These are phyloP conservation scores for Cephalopachus bancanus DNA, from an alignment of 2,797 vertebrate species.

Conservation along the genomic window DNA sequence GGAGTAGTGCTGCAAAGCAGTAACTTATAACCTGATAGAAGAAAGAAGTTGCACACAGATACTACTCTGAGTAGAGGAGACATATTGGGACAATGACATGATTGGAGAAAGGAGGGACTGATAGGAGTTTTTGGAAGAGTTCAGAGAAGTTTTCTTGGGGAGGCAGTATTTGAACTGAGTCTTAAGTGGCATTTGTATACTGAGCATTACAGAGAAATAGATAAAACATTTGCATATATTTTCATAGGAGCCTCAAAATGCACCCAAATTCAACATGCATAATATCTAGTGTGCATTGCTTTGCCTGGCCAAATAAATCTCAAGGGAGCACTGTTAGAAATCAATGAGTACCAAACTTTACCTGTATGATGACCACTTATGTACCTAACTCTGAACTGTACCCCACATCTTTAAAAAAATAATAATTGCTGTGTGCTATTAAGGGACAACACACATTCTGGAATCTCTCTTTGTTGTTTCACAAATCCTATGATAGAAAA, in stretches of 20 bases:
- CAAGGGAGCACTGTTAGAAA: background rate
- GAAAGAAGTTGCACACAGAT: background rate
- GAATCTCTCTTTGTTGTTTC: conserved; percentile 48
- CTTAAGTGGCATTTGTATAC: background rate
- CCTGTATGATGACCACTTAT: too few species aligned
- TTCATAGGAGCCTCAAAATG: conserved; percentile 16
- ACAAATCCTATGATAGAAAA: conserved; percentile 14
- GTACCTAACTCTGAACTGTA: too few species aligned
- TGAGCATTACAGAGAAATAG: background rate
- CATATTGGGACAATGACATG: background rate
- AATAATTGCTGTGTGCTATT: background rate
- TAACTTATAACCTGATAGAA: background rate
- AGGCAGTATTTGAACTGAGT: background rate
- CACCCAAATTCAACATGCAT: background rate
- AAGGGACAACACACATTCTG: conserved; percentile 35
- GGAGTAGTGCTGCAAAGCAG: background rate
- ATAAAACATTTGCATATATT: background rate
- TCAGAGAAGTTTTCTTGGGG: background rate
- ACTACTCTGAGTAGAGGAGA: background rate
- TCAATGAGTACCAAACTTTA: too few species aligned
- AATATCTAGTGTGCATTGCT: conserved; percentile 15
- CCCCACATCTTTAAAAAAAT: too few species aligned
- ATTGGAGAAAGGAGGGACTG: background rate
- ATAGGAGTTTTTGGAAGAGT: background rate
- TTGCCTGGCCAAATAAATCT: conserved; percentile 1